Evolutionary conservation across 2,888 invertebrate genomes (phyloP), one percentile per base, ranked within the genome.

Genomic region (Cecidostiba fungosa): DNA sequence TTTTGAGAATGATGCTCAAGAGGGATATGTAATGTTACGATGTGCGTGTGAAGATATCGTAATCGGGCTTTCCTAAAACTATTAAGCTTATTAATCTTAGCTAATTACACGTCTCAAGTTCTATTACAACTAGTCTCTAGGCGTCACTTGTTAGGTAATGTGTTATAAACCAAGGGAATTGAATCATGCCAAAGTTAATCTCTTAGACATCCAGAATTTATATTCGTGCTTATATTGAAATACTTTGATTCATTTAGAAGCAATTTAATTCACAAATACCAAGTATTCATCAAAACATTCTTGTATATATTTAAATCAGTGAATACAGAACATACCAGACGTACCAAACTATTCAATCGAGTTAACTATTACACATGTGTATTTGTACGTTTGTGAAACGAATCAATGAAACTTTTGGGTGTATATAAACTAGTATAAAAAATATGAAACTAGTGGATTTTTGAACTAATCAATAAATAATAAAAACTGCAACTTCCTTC

Each of bases 21-120:
- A 54, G 8, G 39, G 54, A 54, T 19, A 19, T n/a, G 8, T 16
- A 29, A n/a, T 62, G 26, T 39, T 50, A 19, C 47, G 16, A 47
- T 47, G 3, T 47, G 3, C 47, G 0, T 16, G 50, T 50, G 14
- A 19, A 84, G 73, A 84, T 72, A 16, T 79, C 59, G 26, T 62
- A 54, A 70, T 74, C 76, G 8, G 76, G 76, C 69, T 76, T 82
- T 59, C 50, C 70, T 14, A 77, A 80, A 4, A 77, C 86, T 85
- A 54, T 84, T 78, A 36, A 76, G 19, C 59, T 43, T 6, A 8
- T 39, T 77, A 82, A 87, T 85, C 70, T 66, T 54, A 78, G 76
- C 72, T 82, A 85, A 82, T 85, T 82, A 69, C 84, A 59, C 47
- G 43, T 82, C 54, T 59, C 82, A 74, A 66, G 39, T 10, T 50